phyloP scores from a whole-genome alignment of 1,140 invertebrate species.

The Caenorhabditis brenneri region DNA sequence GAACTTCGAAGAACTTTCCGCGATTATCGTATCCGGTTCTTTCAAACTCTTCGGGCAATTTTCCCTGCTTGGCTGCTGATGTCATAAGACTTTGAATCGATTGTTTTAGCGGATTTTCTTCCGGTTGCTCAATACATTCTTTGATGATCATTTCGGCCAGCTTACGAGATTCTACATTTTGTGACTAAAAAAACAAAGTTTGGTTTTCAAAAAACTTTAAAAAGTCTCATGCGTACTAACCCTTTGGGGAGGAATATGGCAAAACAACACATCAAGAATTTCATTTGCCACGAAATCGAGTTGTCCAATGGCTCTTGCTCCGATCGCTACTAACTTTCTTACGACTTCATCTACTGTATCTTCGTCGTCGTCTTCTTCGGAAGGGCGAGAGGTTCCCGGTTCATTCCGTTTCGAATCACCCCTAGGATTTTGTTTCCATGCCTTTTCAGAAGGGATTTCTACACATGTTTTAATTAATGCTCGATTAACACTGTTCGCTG shows the following conservation, averaged over 20 bases:
- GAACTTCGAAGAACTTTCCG: background rate
- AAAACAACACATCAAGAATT: background rate
- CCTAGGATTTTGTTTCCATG: background rate
- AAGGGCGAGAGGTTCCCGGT: background rate
- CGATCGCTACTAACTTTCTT: background rate
- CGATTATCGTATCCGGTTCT: background rate
- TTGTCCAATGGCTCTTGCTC: background rate
- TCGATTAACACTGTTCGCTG: background rate
- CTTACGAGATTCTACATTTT: background rate
- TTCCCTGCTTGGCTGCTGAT: background rate
- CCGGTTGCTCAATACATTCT: background rate
- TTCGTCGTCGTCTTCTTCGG: background rate
- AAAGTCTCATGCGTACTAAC: background rate
- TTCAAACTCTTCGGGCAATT: background rate
- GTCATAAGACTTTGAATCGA: background rate
- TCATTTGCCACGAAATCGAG: background rate
- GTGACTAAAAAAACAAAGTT: background rate
- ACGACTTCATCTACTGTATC: background rate
- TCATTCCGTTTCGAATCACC: background rate
- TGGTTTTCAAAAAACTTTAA: background rate
- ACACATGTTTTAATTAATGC: background rate
- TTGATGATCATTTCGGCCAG: background rate
- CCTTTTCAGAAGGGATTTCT: background rate
- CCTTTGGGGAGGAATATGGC: background rate
- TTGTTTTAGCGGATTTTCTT: background rate